phyloP scores from a whole-genome alignment of 1,140 invertebrate species.

The Bradysia coprophila region DNA sequence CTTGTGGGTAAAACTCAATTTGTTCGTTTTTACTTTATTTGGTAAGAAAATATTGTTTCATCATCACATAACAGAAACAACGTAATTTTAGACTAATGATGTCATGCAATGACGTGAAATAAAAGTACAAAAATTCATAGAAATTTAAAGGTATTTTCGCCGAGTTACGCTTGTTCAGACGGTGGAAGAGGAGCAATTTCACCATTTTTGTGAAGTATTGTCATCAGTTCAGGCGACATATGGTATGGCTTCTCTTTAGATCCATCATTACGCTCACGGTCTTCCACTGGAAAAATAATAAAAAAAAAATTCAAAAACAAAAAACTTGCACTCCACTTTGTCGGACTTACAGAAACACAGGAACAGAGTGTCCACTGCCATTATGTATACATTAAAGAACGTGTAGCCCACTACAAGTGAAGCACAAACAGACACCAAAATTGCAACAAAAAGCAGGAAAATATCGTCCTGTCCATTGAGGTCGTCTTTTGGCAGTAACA shows the following conservation, averaged over 20 bases:
- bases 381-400: constrained; percentile 87
- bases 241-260: constrained; percentile 76
- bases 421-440: constrained; percentile 33
- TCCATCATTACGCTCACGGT: constrained; percentile 88
- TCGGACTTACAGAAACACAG: constrained; percentile 78
- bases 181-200: constrained; percentile 19
- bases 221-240: constrained; percentile 83
- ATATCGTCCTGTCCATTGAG: too few species aligned
- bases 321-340: constrained; percentile 1
- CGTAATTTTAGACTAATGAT: too few species aligned
- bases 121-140: too few species aligned
- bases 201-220: constrained; percentile 54
- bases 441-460: constrained; percentile 30
- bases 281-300: constrained; percentile 56
- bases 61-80: too few species aligned
- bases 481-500: constrained; percentile 27
- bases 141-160: too few species aligned
- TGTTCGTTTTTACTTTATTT: too few species aligned
- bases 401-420: constrained; percentile 57
- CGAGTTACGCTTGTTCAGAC: too few species aligned
- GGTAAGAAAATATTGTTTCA: too few species aligned
- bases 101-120: too few species aligned
- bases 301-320: not conserved
- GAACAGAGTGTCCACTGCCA: constrained; percentile 91
- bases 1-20: too few species aligned